Conservation (phyloP, 2,113 vertebrate species). For the Corythornis vintsioides region DNA sequence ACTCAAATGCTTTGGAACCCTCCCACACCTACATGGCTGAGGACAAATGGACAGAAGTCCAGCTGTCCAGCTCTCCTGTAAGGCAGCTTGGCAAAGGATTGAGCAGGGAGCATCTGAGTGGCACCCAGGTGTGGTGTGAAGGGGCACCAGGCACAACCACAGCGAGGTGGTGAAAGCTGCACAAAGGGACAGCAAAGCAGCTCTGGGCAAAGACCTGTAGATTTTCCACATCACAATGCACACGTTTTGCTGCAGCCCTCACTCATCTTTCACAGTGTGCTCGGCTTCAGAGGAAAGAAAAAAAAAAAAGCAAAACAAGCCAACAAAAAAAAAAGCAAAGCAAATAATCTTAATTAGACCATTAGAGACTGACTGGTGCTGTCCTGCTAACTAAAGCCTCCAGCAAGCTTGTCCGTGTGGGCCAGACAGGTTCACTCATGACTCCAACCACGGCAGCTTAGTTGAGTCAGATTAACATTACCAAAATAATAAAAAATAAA, state of each 20-base stretch:
- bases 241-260: slow-evolving; percentile 4
- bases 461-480: slow-evolving; percentile 32
- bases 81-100: not conserved
- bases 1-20: slow-evolving; percentile 20
- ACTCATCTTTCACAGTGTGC: not conserved
- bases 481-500: not conserved
- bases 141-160: slow-evolving; percentile 15
- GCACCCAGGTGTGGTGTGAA: slow-evolving; percentile 26
- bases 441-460: not conserved
- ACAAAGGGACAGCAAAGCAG: slow-evolving; percentile 7
- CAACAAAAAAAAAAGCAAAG: not conserved
- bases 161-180: not conserved
- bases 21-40: not conserved
- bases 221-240: slow-evolving; percentile 36
- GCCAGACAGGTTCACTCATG: not conserved
- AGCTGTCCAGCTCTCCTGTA: slow-evolving; percentile 17
- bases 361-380: not conserved
- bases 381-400: slow-evolving; percentile 10
- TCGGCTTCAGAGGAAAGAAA: not conserved
- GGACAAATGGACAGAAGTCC: slow-evolving; percentile 26
- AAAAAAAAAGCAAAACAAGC: not conserved
- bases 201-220: not conserved
- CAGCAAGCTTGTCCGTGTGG: not conserved
- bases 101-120: not conserved
- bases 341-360: not conserved